Base-by-base conservation (phyloP, 2,888 invertebrate species). In the Lasioglossum oenotherae region DNA sequence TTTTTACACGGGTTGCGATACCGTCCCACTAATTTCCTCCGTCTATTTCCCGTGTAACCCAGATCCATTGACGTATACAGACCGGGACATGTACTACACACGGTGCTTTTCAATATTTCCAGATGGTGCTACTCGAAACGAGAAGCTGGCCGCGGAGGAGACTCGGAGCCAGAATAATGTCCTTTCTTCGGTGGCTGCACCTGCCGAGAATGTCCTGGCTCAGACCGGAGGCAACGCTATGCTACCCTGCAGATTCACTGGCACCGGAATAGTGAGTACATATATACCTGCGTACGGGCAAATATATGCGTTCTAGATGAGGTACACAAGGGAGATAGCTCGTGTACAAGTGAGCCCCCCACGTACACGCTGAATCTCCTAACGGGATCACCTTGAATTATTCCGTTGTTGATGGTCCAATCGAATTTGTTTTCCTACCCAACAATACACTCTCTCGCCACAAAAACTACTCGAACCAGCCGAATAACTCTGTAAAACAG, bases 181-280 rank as follows among this genome's bases (percentile, higher is more conserved):
- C n/a, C 27, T 78, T 46, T 31, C 83, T n/a, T 74, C 81, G 74
- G 81, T 79, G 44, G 71, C 88, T 53, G 92, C 90, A 83, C 89
- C 92, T 87, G 89, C 93, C 82, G 96, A 95, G 76, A 95, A 95
- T 86, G 94, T 96, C 83, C 93, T 95, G 80, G 96, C 96, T 49
- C 96, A 96, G 92, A 95, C 94, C 81, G 96, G 95, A 81, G 95
- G 96, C 78, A 96, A 95, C 82, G 96, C 96, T 35, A 93, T 95
- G 83, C 94, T 96, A 74, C 96, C 96, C 12, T 96, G 96, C 91
- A 95, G 95, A 92, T 95, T 95, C 87, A 94, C 94, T 71, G 95
- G 95, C 88, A 94, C 95, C 49, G 94, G 93, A 88, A 95, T 96
- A 89, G 96, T 96, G 91, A 95, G 96, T 95, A 89, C 75, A 88